Evolutionary conservation across 2,797 vertebrate genomes (phyloP).

Genomic region (Gallinago nigripennis): DNA sequence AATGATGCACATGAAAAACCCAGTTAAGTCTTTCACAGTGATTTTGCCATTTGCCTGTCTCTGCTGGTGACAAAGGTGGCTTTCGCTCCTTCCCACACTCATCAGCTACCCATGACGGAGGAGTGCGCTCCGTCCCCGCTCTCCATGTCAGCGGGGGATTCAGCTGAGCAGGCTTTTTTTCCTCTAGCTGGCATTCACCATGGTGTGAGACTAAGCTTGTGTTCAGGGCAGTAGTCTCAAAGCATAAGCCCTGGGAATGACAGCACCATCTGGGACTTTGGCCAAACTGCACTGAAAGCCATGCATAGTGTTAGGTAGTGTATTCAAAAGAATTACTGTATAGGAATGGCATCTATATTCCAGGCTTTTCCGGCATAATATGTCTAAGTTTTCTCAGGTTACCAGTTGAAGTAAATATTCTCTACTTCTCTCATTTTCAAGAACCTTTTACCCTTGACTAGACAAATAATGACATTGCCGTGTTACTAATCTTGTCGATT

Average conservation of each 20-base stretch:
- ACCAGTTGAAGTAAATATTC: neutral
- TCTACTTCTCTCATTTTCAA: neutral
- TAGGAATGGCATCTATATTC: neutral
- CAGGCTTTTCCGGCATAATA: neutral
- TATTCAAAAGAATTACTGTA: neutral
- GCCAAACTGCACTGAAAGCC: neutral
- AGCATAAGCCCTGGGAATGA: neutral
- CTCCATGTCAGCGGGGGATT: neutral
- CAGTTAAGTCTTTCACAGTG: neutral
- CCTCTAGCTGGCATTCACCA: neutral
- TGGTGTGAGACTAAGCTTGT: fast-evolving
- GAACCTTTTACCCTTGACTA: slow-evolving; percentile 43
- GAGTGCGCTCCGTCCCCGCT: fast-evolving
- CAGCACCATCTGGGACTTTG: neutral
- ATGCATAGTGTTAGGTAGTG: neutral
- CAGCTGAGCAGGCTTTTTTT: neutral
- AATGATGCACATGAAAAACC: neutral
- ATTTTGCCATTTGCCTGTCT: neutral
- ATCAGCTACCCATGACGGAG: neutral
- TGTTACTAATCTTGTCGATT: slow-evolving; percentile 3
- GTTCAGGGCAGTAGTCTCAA: neutral
- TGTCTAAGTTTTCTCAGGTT: neutral
- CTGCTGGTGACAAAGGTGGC: neutral
- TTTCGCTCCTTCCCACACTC: neutral
- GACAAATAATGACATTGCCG: neutral